Percentiles rank a stretch among this genome's conserved stretches.
These are phyloP conservation scores for Aulostomus chinensis DNA, from an alignment of 2,797 vertebrate species.

Conservation along the genomic window DNA sequence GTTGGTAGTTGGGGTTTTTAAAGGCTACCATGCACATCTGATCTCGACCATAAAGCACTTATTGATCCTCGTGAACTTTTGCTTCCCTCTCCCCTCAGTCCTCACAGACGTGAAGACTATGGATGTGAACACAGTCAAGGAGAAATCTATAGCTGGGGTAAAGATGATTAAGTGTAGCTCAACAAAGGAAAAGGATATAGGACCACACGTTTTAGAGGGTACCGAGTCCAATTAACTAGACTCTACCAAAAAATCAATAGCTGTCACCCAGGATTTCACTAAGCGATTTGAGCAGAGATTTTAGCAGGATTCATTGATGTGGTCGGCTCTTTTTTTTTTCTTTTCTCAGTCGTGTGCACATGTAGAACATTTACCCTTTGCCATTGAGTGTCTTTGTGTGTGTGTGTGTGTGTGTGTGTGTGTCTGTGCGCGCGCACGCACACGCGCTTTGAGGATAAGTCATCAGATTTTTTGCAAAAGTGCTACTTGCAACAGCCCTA, in stretches of 20 bases:
- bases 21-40: constrained; percentile 72
- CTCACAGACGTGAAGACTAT: constrained; percentile 66
- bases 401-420: not conserved
- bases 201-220: constrained; percentile 67
- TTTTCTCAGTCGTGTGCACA: constrained; percentile 38
- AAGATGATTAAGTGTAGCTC: constrained; percentile 76
- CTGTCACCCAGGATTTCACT: constrained; percentile 72
- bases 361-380: constrained; percentile 33
- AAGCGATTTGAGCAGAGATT: constrained; percentile 65
- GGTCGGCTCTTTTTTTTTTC: constrained; percentile 29
- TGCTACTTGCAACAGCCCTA: no score
- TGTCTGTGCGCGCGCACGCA: not conserved
- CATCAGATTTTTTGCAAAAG: no score
- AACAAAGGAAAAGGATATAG: constrained; percentile 67
- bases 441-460: no score
- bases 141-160: constrained; percentile 70
- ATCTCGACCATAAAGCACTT: constrained; percentile 76
- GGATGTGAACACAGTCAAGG: constrained; percentile 68
- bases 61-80: constrained; percentile 77
- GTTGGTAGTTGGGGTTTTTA: constrained; percentile 57
- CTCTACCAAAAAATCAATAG: constrained; percentile 70
- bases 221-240: constrained; percentile 74
- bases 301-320: constrained; percentile 67
- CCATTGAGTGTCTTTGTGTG: not conserved
- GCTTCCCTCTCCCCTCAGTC: constrained; percentile 49